Conservation (phyloP, 2,888 invertebrate species). For the Megaustenia siamemsis region DNA sequence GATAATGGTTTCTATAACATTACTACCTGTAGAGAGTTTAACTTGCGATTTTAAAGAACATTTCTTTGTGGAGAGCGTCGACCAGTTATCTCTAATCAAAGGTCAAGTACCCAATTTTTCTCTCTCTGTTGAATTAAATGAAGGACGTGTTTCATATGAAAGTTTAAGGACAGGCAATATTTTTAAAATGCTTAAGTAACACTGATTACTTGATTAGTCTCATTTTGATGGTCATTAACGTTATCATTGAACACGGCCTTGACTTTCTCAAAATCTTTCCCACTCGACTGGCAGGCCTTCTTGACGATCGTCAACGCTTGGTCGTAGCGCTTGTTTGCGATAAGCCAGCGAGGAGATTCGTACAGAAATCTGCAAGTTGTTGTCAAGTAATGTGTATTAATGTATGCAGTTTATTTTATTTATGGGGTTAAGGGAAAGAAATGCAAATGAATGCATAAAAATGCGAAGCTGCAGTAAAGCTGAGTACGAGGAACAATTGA, state of each 20-base stretch:
- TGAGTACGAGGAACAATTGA: too few relatives aligned
- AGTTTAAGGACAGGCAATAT: too few relatives aligned
- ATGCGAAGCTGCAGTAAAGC: too few relatives aligned
- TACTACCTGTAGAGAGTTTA: too few relatives aligned
- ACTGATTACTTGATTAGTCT: background rate
- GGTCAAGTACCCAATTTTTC: too few relatives aligned
- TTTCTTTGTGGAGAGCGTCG: too few relatives aligned
- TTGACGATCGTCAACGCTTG: slow-evolving; percentile 3
- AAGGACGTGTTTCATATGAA: too few relatives aligned
- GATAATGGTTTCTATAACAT: too few relatives aligned
- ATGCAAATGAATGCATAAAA: background rate
- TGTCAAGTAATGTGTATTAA: background rate
- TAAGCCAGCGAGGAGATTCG: slow-evolving; percentile 37
- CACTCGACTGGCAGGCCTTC: slow-evolving; percentile 10
- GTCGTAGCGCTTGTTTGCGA: slow-evolving; percentile 32
- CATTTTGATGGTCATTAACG: background rate
- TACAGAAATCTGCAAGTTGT: background rate
- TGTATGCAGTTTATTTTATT: background rate
- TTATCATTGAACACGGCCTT: background rate
- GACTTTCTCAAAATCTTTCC: slow-evolving; percentile 14
- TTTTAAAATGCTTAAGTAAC: too few relatives aligned
- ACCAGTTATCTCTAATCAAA: too few relatives aligned
- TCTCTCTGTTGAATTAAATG: too few relatives aligned
- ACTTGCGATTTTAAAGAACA: too few relatives aligned
- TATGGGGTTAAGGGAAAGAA: background rate